Percentiles rank a stretch among this genome's conserved stretches.
phyloP scores from a whole-genome alignment of 2,113 vertebrate species.

The Hystrix cristata region DNA sequence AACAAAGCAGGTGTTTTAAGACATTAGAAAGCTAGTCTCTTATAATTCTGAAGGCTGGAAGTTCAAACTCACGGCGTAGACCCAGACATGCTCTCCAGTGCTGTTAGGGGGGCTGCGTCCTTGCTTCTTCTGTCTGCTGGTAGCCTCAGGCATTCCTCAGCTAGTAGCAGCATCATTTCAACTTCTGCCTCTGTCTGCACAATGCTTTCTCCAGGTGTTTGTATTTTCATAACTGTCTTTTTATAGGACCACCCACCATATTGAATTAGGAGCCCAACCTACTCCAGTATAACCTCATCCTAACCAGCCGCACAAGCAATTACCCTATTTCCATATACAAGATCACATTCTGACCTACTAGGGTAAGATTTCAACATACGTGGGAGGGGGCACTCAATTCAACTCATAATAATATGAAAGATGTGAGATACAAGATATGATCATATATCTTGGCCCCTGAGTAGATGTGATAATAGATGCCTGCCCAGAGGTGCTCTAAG shows the following conservation, averaged over 20 bases:
- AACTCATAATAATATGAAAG: conserved; percentile 5
- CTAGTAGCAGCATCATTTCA: not conserved
- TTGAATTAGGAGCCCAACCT: not conserved
- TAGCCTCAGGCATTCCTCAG: not conserved
- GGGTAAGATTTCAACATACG: not conserved
- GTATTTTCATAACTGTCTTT: not conserved
- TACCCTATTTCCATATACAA: not conserved
- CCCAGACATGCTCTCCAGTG: not conserved
- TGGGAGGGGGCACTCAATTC: not conserved
- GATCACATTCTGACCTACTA: not conserved
- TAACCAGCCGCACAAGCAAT: not conserved
- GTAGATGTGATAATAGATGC: not conserved
- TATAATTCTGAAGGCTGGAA: not conserved
- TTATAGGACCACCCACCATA: not conserved
- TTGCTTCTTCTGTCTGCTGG: not conserved
- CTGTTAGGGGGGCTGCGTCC: not conserved
- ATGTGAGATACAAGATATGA: not conserved
- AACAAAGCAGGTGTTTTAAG: not conserved
- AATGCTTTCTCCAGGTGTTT: not conserved
- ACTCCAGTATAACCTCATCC: not conserved
- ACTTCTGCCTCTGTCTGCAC: not conserved
- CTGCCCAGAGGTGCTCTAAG: not conserved
- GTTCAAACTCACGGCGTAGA: not conserved
- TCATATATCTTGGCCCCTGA: not conserved
- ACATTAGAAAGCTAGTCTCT: conserved; percentile 1